phyloP scores from a whole-genome alignment of 2,888 invertebrate species.

The Digitonthophagus gazella region DNA sequence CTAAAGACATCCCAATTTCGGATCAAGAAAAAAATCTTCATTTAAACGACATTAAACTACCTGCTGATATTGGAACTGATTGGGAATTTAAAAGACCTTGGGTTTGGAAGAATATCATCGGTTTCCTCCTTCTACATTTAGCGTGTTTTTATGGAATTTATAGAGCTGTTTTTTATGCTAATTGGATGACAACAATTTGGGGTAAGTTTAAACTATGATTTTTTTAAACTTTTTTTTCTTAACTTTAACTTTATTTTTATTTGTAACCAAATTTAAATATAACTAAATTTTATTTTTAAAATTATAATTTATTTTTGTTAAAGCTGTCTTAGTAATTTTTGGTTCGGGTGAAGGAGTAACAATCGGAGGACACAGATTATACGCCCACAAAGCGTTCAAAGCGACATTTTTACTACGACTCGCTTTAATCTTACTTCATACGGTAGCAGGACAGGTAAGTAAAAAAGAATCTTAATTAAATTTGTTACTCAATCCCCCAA shows the following conservation, averaged over 20 bases:
- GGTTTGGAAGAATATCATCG: conserved; percentile 64
- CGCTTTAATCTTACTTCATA: conserved; percentile 64
- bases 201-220: too few species aligned
- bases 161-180: conserved; percentile 37
- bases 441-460: conserved; percentile 73
- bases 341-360: conserved; percentile 64
- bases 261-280: conserved; percentile 10
- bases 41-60: conserved; percentile 35
- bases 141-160: conserved; percentile 53
- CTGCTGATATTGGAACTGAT: conserved; percentile 55
- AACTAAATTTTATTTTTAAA: neutral
- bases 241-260: too few species aligned
- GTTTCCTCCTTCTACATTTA: conserved; percentile 59
- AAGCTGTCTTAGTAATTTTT: conserved; percentile 41
- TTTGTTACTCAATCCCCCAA: neutral
- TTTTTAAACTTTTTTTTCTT: too few species aligned
- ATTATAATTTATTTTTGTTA: conserved; percentile 29
- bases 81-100: conserved; percentile 53
- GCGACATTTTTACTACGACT: conserved; percentile 63
- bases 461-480: conserved; percentile 2
- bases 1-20: conserved; percentile 19
- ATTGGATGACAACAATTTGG: conserved; percentile 44
- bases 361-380: conserved; percentile 78
- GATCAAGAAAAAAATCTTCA: conserved; percentile 26
- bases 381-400: conserved; percentile 76